These are phyloP conservation scores for Drosophila arizonae DNA, from an alignment of 1,140 invertebrate genomes.

Conservation along the genomic window DNA sequence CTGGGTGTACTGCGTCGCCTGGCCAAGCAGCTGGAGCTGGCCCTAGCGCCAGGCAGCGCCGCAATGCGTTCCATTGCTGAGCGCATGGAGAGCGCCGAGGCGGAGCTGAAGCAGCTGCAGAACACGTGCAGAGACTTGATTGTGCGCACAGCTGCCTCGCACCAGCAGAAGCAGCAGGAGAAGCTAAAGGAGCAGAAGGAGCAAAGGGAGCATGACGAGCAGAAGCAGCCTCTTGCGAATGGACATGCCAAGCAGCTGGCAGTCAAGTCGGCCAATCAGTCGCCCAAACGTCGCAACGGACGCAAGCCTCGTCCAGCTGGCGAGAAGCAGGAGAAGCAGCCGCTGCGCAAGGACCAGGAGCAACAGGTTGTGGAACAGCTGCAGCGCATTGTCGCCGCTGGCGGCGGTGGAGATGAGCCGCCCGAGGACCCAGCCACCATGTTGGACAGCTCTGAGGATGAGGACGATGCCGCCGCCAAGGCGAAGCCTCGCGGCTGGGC, in stretches of 20 bases:
- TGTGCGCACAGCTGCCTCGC: conserved; percentile 86
- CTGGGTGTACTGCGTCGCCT: conserved; percentile 87
- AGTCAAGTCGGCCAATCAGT: conserved; percentile 13
- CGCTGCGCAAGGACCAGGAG: conserved; percentile 36
- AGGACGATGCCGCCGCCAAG: conserved; percentile 57
- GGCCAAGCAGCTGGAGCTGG: conserved; percentile 87
- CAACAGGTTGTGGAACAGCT: conserved; percentile 36
- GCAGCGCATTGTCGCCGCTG: conserved; percentile 42
- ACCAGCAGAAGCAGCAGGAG: conserved; percentile 67
- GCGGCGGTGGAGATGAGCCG: conserved; percentile 69
- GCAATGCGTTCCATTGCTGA: conserved; percentile 86
- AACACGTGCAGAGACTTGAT: conserved; percentile 90
- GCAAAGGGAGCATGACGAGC: conserved; percentile 11
- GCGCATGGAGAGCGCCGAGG: conserved; percentile 90
- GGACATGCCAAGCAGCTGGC: conserved; percentile 21
- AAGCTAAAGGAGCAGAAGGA: conserved; percentile 22
- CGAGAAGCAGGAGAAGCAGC: conserved; percentile 1
- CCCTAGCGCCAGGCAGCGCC: conserved; percentile 86
- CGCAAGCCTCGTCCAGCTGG: conserved; percentile 40
- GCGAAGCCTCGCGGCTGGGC: conserved; percentile 86
- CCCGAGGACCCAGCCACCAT: conserved; percentile 72
- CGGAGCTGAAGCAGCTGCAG: conserved; percentile 89
- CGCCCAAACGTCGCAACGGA: conserved; percentile 55
- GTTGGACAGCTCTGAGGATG: conserved; percentile 60
- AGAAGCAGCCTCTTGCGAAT: conserved; percentile 40